Percentiles rank a stretch among this genome's conserved stretches.
Evolutionary conservation across 1,140 invertebrate species (phyloP).

Genomic region (Leptonema lineaticorne): DNA sequence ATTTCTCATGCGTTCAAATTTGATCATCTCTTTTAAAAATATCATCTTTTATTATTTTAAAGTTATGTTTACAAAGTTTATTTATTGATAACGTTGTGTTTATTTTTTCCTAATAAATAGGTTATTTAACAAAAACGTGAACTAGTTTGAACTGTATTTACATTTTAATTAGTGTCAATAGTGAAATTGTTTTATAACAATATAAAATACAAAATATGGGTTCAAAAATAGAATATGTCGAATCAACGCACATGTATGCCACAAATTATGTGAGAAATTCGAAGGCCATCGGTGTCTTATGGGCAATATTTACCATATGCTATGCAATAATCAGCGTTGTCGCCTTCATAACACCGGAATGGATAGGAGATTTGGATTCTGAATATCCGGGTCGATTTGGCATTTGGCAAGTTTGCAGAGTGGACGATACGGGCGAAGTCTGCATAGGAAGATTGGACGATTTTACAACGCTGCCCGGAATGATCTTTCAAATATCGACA

Average conservation of each 20-base stretch:
- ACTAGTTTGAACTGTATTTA: too few species aligned
- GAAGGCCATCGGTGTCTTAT: conserved; percentile 93
- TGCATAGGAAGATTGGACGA: conserved; percentile 84
- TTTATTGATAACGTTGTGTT: neutral
- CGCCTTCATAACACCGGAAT: conserved; percentile 94
- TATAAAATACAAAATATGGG: conserved; percentile 64
- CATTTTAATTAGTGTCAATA: too few species aligned
- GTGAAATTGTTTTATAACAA: too few species aligned
- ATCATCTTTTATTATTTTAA: too few species aligned
- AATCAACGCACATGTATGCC: conserved; percentile 84
- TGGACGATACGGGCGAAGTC: conserved; percentile 67
- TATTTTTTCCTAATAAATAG: neutral
- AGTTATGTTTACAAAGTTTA: too few species aligned
- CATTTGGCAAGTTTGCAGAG: conserved; percentile 83
- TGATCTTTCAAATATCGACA: conserved; percentile 73
- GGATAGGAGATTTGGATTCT: conserved; percentile 81
- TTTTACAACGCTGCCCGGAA: conserved; percentile 77
- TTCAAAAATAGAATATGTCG: conserved; percentile 88
- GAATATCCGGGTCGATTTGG: conserved; percentile 89
- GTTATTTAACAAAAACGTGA: too few species aligned
- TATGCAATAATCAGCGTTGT: conserved; percentile 94
- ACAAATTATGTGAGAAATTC: conserved; percentile 94
- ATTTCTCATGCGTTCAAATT: too few species aligned
- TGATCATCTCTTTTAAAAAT: too few species aligned
- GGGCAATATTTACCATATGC: conserved; percentile 96